Evolutionary conservation across 2,113 vertebrate species (phyloP).

Genomic region (Tylochromis polylepis): DNA sequence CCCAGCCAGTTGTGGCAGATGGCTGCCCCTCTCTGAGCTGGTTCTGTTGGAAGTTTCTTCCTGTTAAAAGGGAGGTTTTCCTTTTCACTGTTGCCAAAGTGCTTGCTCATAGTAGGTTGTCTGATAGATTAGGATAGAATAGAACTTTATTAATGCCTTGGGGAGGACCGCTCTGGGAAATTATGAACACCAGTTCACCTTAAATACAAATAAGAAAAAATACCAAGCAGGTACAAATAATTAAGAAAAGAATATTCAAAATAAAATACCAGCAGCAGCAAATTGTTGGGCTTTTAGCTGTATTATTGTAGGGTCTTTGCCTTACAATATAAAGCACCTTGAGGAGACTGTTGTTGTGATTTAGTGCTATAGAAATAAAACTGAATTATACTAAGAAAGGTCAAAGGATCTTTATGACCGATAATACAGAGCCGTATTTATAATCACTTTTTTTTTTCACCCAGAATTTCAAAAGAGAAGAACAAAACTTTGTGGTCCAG

Average conservation of each 20-base stretch:
- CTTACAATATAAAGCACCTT: fast-evolving
- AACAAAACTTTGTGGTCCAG: constrained; percentile 99
- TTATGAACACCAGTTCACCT: not conserved
- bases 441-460: not conserved
- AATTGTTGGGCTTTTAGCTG: fast-evolving
- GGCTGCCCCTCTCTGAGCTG: not conserved
- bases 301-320: not conserved
- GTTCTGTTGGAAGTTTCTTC: not conserved
- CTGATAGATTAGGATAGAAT: not conserved
- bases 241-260: not conserved
- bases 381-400: not conserved
- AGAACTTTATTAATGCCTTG: not conserved
- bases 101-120: not conserved
- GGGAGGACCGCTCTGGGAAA: not conserved
- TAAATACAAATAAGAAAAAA: not conserved
- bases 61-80: not conserved
- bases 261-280: not conserved
- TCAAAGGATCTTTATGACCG: not conserved
- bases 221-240: not conserved
- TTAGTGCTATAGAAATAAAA: too few relatives aligned
- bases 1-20: fast-evolving
- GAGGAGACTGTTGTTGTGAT: too few relatives aligned
- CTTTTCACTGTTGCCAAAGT: not conserved
- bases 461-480: constrained; percentile 98
- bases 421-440: not conserved